Base-by-base conservation (phyloP, 2,888 invertebrate genomes). In the Stenotaenia linearis region DNA sequence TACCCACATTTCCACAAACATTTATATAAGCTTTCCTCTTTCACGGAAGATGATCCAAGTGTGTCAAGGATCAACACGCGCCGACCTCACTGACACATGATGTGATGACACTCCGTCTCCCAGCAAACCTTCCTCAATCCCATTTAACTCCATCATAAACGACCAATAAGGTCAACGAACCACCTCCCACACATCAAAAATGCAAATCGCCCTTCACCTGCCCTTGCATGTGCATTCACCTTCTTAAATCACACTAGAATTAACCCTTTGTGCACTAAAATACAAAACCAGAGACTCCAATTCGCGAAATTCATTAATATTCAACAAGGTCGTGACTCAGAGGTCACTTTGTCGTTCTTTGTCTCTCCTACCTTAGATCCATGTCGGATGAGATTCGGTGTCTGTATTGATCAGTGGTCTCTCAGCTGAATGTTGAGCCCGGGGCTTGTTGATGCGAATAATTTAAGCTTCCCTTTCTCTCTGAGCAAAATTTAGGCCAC, bases 141-240 rank as follows among this genome's bases (percentile, higher is more conserved):
- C n/a, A n/a, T n/a, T n/a, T 4, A 45, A 45, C 15, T 18, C 45
- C 45, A 5, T 12, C 45, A 45, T 45, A 5, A 18, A 45, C 6
- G 6, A 25, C 10, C 25, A 25, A 61, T 25, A 61, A 9, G 61
- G 61, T 61, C 61, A 61, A 5, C 25, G 61, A 61, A 61, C 61
- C 61, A 61, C 4, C 61, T 61, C 61, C 61, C 15, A 61, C 61
- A 10, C 23, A 28, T 61, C 61, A 7, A 28, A 61, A 28, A 61
- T 61, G 23, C 61, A 61, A 25, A 23, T 61, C 23, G 61, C 61
- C 61, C 61, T 61, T 61, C 61, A 61, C 61, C 61, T 61, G 61
- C 25, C 61, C 61, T 61, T 61, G 61, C 23, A 61, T 61, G 61
- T 61, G 28, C 61, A 61, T 61, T 61, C 61, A 61, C 61, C 61